Evolutionary conservation across 2,797 vertebrate genomes (phyloP), one percentile per base, ranked within the genome.

Genomic region (Eremophila alpestris): DNA sequence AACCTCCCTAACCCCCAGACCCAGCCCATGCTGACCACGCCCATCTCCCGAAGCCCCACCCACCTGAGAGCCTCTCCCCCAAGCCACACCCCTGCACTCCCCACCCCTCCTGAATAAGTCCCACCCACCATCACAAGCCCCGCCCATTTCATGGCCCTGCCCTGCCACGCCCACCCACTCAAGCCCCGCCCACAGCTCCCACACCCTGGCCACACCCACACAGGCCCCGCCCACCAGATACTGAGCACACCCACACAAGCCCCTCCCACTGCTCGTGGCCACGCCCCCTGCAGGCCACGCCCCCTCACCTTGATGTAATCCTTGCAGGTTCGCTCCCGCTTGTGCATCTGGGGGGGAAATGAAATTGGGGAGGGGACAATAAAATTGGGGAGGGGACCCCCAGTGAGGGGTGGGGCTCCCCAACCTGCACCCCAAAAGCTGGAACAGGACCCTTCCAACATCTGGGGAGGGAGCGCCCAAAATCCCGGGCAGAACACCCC

Each of bases 271-370:
- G 4, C 0, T 4, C 1, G 3, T 3, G 8, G 5, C 3, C 70
- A 55, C 59, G 7, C 36, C 51, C 56, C 11, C 7, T 8, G 0
- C 15, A 8, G 19, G 10, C 51, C 60, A 22, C 71, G 3, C 62
- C 64, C 59, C 20, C 68, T 59, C 60, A 88, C 85, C 85, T 88
- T 88, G 46, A 88, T 88, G 62, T 88, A 88, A 46, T 88, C 86
- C 62, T 88, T 88, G 16, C 86, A 81, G 62, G 78, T 82, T 34
- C 86, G 46, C 48, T 81, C 86, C 8, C 86, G 46, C 16, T 81
- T 88, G 69, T 88, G 77, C 86, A 88, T 88, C 86, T 88, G 77
- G 40, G 30, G 48, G 51, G 43, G 22, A 9, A 10, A 36, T 2
- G 5, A 16, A 46, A 77, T 14, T 3, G 11, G 54, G 13, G 38